Evolutionary conservation across 2,113 vertebrate species (phyloP).

Genomic region (Haemorhous mexicanus): DNA sequence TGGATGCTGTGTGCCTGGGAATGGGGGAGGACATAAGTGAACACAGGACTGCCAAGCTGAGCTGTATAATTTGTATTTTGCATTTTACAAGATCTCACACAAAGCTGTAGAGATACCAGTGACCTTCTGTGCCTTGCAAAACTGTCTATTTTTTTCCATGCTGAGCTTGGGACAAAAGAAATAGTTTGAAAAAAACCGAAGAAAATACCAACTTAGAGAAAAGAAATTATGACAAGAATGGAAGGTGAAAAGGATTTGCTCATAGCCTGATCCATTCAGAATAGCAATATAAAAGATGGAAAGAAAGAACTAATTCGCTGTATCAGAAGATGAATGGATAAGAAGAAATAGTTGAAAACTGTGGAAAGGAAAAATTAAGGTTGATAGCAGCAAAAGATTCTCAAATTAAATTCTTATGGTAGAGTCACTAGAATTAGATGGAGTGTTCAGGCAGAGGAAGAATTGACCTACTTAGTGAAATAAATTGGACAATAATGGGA

Average conservation of each 20-base stretch:
- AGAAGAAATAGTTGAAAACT: background rate
- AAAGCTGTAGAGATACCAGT: background rate
- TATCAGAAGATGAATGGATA: conserved; percentile 5
- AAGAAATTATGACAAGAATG: background rate
- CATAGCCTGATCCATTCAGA: background rate
- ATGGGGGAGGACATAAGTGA: background rate
- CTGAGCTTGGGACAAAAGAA: background rate
- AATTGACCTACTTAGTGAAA: background rate
- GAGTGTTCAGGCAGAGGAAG: background rate
- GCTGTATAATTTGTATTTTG: background rate
- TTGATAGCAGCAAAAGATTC: background rate
- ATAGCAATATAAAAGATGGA: background rate
- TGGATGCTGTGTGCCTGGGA: background rate
- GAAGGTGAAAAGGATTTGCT: background rate
- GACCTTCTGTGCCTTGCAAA: background rate
- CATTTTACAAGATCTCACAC: background rate
- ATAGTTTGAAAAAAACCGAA: background rate
- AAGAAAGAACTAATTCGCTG: background rate
- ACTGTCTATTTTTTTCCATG: background rate
- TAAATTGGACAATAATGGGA: background rate
- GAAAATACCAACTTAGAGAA: background rate
- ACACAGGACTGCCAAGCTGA: background rate
- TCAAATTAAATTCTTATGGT: background rate
- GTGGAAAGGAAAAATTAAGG: background rate
- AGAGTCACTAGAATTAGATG: background rate